A percentile compares a stretch with the other conserved stretches of the same genome.
Conservation (phyloP, 2,113 vertebrate genomes). For the Micronisus gabar region DNA sequence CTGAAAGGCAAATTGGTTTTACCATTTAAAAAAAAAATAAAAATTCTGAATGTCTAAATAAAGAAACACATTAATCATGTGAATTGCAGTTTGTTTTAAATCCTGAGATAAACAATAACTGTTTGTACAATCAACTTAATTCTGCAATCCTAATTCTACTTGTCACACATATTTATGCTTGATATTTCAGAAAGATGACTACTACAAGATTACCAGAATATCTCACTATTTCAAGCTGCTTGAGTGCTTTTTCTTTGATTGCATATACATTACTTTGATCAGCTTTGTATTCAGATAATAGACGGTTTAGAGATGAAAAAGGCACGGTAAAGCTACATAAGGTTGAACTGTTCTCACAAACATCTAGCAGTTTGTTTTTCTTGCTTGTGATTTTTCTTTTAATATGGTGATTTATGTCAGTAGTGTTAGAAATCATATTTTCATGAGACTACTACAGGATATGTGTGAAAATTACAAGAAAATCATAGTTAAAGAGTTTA, state of each 20-base stretch:
- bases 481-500: neutral
- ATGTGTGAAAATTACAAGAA: neutral
- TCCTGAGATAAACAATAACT: neutral
- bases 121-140: neutral
- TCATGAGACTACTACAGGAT: neutral
- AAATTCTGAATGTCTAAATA: neutral
- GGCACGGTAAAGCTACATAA: neutral
- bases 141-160: neutral
- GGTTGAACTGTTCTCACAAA: neutral
- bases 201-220: neutral
- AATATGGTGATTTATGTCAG: neutral
- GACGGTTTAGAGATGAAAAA: neutral
- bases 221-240: neutral
- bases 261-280: neutral
- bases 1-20: neutral
- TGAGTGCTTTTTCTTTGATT: neutral
- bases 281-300: neutral
- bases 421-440: neutral
- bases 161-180: neutral
- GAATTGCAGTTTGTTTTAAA: neutral
- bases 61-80: neutral
- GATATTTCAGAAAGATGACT: neutral
- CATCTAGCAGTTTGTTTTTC: neutral
- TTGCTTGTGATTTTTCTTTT: neutral
- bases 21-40: too few species aligned